A percentile compares a stretch with the other conserved stretches of the same genome.
phyloP scores from a whole-genome alignment of 2,888 invertebrate genomes.

The Dendrolimus pini region DNA sequence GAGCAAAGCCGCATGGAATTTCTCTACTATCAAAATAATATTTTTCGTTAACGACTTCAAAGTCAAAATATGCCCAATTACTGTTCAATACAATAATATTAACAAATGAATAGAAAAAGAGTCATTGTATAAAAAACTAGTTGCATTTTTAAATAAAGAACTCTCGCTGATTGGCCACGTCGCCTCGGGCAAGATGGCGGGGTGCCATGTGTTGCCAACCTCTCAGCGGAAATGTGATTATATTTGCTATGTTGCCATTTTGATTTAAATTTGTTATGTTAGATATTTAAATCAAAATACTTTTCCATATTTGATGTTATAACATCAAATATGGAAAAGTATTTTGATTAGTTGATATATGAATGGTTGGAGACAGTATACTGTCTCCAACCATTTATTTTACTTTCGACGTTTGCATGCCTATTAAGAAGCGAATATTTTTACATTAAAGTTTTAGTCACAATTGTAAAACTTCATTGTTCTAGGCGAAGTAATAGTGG shows the following conservation, averaged over 20 bases:
- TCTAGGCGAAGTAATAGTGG: too few relatives aligned
- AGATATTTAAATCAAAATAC: neutral
- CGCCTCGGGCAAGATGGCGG: constrained; percentile 66
- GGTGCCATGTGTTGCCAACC: constrained; percentile 60
- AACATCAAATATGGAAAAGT: too few relatives aligned
- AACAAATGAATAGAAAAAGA: constrained; percentile 43
- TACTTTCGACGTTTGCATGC: too few relatives aligned
- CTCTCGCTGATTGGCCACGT: constrained; percentile 56
- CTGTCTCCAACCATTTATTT: too few relatives aligned
- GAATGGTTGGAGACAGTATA: too few relatives aligned
- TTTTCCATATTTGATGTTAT: too few relatives aligned
- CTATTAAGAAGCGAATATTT: too few relatives aligned
- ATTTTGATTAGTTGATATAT: too few relatives aligned
- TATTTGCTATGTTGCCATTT: constrained; percentile 55
- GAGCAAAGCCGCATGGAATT: neutral
- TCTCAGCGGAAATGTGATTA: constrained; percentile 64
- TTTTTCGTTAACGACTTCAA: constrained; percentile 12
- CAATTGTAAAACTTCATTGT: too few relatives aligned
- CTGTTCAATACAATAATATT: constrained; percentile 38
- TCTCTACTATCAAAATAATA: neutral
- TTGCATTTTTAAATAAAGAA: constrained; percentile 58
- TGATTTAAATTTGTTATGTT: constrained; percentile 27
- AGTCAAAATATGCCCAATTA: constrained; percentile 40
- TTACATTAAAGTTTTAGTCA: too few relatives aligned
- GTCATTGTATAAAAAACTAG: constrained; percentile 37